These are phyloP conservation scores for Loxodonta africana DNA, from an alignment of 2,113 vertebrate genomes.

Conservation along the genomic window DNA sequence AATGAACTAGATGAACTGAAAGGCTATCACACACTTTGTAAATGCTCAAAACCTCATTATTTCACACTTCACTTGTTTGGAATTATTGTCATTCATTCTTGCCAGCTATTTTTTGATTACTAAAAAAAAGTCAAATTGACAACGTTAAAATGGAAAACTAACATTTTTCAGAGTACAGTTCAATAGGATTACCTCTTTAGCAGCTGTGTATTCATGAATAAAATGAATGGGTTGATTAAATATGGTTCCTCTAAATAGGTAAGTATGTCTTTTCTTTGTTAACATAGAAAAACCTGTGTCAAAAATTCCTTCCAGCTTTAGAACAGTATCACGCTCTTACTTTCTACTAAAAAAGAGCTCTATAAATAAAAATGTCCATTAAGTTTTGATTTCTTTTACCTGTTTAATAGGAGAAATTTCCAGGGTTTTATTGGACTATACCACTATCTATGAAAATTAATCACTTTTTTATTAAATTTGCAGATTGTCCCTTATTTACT, in stretches of 20 bases:
- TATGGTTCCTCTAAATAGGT: neutral
- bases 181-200: neutral
- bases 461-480: slow-evolving; percentile 82
- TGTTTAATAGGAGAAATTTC: slow-evolving; percentile 72
- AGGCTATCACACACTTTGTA: neutral
- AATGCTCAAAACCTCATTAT: neutral
- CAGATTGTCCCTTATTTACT: slow-evolving; percentile 78
- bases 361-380: slow-evolving; percentile 72
- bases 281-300: slow-evolving; percentile 46
- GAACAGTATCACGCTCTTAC: neutral
- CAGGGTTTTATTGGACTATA: slow-evolving; percentile 60
- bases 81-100: slow-evolving; percentile 27
- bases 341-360: neutral
- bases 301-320: slow-evolving; percentile 20
- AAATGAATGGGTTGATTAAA: slow-evolving; percentile 44
- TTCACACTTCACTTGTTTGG: neutral
- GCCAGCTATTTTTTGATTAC: neutral
- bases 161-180: neutral
- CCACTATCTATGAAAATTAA: slow-evolving; percentile 72
- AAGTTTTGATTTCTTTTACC: slow-evolving; percentile 61
- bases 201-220: neutral
- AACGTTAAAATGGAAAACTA: slow-evolving; percentile 1
- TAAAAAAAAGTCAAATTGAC: slow-evolving; percentile 14
- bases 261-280: neutral
- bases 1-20: neutral